These are phyloP conservation scores for Ophion slaviceki DNA, from an alignment of 2,888 invertebrate species.

Conservation along the genomic window DNA sequence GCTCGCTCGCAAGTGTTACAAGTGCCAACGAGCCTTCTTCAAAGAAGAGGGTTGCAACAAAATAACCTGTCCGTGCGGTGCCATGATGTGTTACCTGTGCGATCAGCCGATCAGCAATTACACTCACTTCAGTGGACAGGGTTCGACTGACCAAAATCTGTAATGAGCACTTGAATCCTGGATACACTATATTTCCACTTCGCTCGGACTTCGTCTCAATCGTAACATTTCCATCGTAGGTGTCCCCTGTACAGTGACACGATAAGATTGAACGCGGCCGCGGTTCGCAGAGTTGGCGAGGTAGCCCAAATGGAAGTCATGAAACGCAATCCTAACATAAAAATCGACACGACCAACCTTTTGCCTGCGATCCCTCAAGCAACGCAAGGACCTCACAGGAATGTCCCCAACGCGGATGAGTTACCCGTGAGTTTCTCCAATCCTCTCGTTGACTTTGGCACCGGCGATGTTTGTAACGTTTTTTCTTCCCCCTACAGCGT, in stretches of 20 bases:
- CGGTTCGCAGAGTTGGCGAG: slow-evolving; percentile 82
- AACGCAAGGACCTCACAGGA: slow-evolving; percentile 70
- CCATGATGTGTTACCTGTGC: slow-evolving; percentile 86
- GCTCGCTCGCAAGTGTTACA: slow-evolving; percentile 83
- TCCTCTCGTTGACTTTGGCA: not conserved
- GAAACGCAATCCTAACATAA: slow-evolving; percentile 77
- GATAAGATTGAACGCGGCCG: slow-evolving; percentile 78
- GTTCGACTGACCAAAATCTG: slow-evolving; percentile 79
- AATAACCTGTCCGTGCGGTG: slow-evolving; percentile 86
- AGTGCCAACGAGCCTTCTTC: slow-evolving; percentile 84
- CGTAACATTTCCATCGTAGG: slow-evolving; percentile 70
- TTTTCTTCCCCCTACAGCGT: slow-evolving; percentile 40
- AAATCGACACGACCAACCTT: slow-evolving; percentile 78
- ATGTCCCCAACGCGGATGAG: slow-evolving; percentile 64
- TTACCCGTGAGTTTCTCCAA: slow-evolving; percentile 67
- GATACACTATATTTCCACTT: not conserved
- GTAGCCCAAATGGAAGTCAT: slow-evolving; percentile 80
- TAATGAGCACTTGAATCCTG: slow-evolving; percentile 69
- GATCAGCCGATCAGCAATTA: slow-evolving; percentile 84
- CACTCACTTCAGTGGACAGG: slow-evolving; percentile 85
- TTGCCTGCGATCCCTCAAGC: slow-evolving; percentile 72
- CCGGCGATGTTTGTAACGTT: not conserved
- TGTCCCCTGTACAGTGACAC: slow-evolving; percentile 84
- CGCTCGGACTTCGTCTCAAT: not conserved
- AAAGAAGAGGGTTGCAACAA: slow-evolving; percentile 86